Percentiles rank a stretch among this genome's conserved stretches.
These are phyloP conservation scores for Magallana gigas DNA, from an alignment of 1,140 invertebrate genomes.

Conservation along the genomic window DNA sequence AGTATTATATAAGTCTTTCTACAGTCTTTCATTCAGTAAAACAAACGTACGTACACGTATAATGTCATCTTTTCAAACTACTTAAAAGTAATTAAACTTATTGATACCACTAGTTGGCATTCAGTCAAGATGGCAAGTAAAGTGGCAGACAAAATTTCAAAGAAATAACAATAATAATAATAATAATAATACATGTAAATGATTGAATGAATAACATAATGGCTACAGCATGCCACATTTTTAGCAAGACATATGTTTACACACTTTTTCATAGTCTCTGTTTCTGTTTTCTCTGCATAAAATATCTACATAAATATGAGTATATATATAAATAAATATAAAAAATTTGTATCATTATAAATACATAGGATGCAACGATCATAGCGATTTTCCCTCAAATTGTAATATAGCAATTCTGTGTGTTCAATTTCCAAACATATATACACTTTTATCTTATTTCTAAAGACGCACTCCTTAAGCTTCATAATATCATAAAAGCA, in stretches of 20 bases:
- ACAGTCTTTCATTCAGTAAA: no score
- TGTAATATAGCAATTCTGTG: no score
- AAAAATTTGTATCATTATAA: not conserved
- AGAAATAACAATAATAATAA: not conserved
- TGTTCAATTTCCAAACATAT: no score
- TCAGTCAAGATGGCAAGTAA: not conserved
- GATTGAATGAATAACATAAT: not conserved
- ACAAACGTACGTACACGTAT: not conserved
- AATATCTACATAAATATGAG: not conserved
- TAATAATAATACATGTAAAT: not conserved
- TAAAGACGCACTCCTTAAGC: no score
- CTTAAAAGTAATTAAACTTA: not conserved
- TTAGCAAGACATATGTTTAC: not conserved
- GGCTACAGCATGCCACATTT: not conserved
- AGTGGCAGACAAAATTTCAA: not conserved
- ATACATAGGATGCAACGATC: not conserved
- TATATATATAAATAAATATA: not conserved
- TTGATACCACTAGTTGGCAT: not conserved
- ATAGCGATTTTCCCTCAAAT: no score
- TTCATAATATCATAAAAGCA: no score
- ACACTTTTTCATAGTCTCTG: not conserved
- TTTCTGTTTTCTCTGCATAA: not conserved
- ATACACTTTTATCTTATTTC: no score
- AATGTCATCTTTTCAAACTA: not conserved
- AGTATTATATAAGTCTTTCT: not conserved